Percentiles rank a stretch among this genome's conserved stretches.
Conservation (phyloP, 2,113 vertebrate genomes). For the Megatriorchis doriae region DNA sequence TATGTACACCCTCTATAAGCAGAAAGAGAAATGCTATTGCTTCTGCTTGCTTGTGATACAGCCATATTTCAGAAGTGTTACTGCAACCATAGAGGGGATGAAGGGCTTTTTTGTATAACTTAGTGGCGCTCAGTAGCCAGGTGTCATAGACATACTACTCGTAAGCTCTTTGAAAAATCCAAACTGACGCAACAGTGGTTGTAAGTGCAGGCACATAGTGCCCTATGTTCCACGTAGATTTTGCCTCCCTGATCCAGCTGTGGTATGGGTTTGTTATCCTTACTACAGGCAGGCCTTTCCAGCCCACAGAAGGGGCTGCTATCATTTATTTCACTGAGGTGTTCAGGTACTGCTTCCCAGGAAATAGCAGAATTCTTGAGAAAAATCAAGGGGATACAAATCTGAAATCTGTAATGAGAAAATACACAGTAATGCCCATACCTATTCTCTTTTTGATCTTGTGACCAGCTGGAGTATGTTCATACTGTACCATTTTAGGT, state of each 20-base stretch:
- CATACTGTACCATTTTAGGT: not conserved
- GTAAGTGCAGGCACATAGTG: not conserved
- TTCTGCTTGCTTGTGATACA: not conserved
- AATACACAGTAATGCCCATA: not conserved
- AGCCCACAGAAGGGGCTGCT: not conserved
- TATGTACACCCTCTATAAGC: not conserved
- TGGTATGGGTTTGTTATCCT: not conserved
- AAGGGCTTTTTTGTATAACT: not conserved
- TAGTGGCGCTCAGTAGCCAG: not conserved
- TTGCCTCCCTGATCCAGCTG: not conserved
- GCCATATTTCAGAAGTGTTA: not conserved
- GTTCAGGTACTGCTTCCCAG: not conserved
- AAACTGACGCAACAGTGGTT: not conserved
- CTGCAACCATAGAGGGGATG: not conserved
- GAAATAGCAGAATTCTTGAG: not conserved
- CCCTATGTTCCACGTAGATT: not conserved
- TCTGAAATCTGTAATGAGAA: slow-evolving; percentile 21
- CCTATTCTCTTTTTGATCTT: not conserved
- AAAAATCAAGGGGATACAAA: not conserved
- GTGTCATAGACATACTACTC: not conserved
- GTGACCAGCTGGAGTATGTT: not conserved
- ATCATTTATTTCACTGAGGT: not conserved
- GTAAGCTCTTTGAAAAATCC: not conserved
- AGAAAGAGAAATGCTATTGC: not conserved
- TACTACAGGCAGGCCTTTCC: not conserved